Evolutionary conservation across 2,113 vertebrate species (phyloP).

Genomic region (Montifringilla adamsi): DNA sequence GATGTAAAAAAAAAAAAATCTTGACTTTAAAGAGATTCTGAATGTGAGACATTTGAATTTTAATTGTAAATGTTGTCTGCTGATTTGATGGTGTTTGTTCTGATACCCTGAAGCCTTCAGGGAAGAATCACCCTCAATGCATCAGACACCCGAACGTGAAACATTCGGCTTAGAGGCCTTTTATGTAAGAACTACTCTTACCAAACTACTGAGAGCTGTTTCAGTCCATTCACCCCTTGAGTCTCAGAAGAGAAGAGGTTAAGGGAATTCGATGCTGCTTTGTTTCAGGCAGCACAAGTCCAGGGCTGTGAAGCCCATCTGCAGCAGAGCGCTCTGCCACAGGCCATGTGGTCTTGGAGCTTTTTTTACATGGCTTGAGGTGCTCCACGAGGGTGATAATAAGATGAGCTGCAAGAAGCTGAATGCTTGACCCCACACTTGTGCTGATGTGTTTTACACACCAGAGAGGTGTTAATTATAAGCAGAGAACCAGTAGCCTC

Average conservation of each 20-base stretch:
- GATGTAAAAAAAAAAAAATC: background rate
- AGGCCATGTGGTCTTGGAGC: background rate
- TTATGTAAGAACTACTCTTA: background rate
- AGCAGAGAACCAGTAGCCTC: background rate
- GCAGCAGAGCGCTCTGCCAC: conserved; percentile 36
- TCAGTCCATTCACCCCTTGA: background rate
- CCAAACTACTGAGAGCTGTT: background rate
- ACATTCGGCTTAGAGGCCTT: background rate
- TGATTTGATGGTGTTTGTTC: background rate
- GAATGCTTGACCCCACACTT: conserved; percentile 24
- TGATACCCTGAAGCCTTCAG: background rate
- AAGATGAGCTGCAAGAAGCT: conserved; percentile 40
- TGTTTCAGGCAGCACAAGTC: conserved; percentile 14
- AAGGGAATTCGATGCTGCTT: background rate
- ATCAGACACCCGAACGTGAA: conserved; percentile 26
- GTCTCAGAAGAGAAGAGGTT: background rate
- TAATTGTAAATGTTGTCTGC: conserved; percentile 14
- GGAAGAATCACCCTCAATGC: conserved; percentile 11
- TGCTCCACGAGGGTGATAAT: background rate
- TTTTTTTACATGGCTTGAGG: conserved; percentile 10
- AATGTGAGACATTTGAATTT: conserved; percentile 21
- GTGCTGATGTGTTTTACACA: conserved; percentile 9
- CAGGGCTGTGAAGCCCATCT: conserved; percentile 31
- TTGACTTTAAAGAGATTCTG: background rate
- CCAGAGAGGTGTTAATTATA: conserved; percentile 38